These are phyloP conservation scores for Cataglyphis livida DNA, from an alignment of 2,888 invertebrate genomes.

Conservation along the genomic window DNA sequence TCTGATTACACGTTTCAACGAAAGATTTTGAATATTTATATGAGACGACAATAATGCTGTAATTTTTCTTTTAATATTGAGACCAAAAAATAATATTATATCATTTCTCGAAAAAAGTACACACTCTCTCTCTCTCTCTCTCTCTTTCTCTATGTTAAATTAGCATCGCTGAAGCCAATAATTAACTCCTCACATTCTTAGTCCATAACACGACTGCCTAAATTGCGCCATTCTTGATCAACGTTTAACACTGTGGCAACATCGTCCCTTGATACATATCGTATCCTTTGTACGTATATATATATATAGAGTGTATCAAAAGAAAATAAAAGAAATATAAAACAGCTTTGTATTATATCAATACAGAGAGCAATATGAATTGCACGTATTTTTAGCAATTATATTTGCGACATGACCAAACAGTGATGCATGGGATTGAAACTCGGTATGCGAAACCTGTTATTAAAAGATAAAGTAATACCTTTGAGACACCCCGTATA, in stretches of 20 bases:
- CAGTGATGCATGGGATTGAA: not conserved
- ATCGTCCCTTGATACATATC: slow-evolving; percentile 40
- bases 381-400: not conserved
- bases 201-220: slow-evolving; percentile 40
- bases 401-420: not conserved
- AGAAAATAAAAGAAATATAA: not conserved
- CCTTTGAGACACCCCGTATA: slow-evolving; percentile 12
- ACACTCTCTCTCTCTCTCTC: not conserved
- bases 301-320: not conserved
- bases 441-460: not conserved
- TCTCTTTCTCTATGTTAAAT: not conserved
- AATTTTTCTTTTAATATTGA: not conserved
- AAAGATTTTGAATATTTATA: not conserved
- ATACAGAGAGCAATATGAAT: not conserved
- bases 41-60: not conserved
- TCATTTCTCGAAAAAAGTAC: not conserved
- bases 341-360: not conserved
- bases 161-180: slow-evolving; percentile 13
- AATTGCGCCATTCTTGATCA: slow-evolving; percentile 50
- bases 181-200: slow-evolving; percentile 35
- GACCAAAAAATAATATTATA: not conserved
- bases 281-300: slow-evolving; percentile 20
- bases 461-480: not conserved
- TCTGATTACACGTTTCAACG: not conserved
- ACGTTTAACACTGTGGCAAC: slow-evolving; percentile 36